phyloP scores from a whole-genome alignment of 2,888 invertebrate species.

The Margaritifera margaritifera region DNA sequence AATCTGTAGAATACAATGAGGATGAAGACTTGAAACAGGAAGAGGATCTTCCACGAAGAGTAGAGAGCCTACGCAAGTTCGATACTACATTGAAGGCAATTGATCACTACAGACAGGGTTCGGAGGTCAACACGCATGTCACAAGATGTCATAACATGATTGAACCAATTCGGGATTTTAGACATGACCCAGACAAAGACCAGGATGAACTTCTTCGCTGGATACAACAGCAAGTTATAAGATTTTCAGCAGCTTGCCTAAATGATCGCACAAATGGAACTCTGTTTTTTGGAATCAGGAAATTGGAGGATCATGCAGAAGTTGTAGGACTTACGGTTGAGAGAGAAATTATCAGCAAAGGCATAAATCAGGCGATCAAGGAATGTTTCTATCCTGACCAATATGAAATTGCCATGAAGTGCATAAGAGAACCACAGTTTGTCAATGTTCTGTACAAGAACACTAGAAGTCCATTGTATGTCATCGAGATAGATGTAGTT shows the following conservation, averaged over 20 bases:
- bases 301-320: constrained; percentile 18
- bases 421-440: constrained; percentile 39
- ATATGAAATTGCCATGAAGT: constrained; percentile 22
- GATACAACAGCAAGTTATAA: constrained; percentile 14
- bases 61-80: constrained; percentile 11
- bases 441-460: constrained; percentile 25
- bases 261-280: constrained; percentile 30
- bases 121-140: constrained; percentile 7
- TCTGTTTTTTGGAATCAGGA: constrained; percentile 33
- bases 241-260: constrained; percentile 24
- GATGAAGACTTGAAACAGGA: too few species aligned
- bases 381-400: constrained; percentile 25
- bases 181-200: neutral
- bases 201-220: neutral
- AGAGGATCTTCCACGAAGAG: too few species aligned
- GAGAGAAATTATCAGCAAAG: constrained; percentile 16
- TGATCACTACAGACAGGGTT: constrained; percentile 13
- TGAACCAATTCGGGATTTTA: constrained; percentile 19
- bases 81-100: constrained; percentile 6
- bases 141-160: constrained; percentile 10
- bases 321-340: constrained; percentile 31
- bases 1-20: too few species aligned
- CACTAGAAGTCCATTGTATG: constrained; percentile 4
- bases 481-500: constrained; percentile 43
- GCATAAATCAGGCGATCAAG: constrained; percentile 17